phyloP scores from a whole-genome alignment of 2,888 invertebrate genomes.

The Rhagonycha lutea region DNA sequence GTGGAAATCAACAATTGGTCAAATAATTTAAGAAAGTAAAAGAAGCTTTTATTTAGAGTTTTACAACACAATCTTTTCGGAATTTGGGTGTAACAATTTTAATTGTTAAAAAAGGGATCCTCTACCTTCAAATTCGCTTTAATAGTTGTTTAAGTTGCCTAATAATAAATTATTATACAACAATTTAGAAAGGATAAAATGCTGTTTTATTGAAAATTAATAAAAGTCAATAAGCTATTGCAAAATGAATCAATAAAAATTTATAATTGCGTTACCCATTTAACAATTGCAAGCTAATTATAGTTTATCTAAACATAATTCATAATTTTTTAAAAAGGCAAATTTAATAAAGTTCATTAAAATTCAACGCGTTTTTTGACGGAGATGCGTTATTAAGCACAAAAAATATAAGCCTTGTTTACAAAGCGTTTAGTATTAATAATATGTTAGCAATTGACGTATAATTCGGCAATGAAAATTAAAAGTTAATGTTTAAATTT shows the following conservation, averaged over 20 bases:
- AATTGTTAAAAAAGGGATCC: too few relatives aligned
- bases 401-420: neutral
- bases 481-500: neutral
- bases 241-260: neutral
- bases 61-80: too few relatives aligned
- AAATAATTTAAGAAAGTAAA: too few relatives aligned
- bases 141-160: neutral
- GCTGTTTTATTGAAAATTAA: neutral
- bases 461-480: neutral
- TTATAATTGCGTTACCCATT: neutral
- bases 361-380: neutral
- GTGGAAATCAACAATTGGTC: too few relatives aligned
- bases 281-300: neutral
- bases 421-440: neutral
- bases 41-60: too few relatives aligned
- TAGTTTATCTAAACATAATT: neutral
- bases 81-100: too few relatives aligned
- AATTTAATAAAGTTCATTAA: neutral
- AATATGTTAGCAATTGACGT: neutral
- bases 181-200: neutral
- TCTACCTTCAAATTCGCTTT: neutral
- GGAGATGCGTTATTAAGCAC: neutral
- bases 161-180: neutral
- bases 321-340: neutral
- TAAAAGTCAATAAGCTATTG: neutral